phyloP scores from a whole-genome alignment of 2,113 vertebrate species.

The Burhinus bistriatus region DNA sequence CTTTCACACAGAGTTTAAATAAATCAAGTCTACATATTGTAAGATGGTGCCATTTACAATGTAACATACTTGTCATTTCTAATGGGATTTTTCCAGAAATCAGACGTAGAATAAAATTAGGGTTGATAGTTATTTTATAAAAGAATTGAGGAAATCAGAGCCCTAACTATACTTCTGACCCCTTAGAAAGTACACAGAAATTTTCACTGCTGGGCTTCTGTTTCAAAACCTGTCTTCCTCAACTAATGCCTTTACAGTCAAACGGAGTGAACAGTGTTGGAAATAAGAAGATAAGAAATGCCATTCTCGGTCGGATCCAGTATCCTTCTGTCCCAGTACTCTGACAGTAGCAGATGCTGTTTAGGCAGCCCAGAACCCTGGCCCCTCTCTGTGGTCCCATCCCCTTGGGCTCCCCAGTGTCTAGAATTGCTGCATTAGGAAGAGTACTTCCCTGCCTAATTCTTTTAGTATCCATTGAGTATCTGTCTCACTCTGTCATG shows the following conservation, averaged over 20 bases:
- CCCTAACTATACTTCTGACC: background rate
- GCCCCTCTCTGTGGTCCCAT: background rate
- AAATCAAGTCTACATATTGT: background rate
- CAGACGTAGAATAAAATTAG: background rate
- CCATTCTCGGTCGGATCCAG: background rate
- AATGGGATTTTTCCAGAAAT: background rate
- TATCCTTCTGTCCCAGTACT: background rate
- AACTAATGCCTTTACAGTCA: background rate
- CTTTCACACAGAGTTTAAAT: conserved; percentile 26
- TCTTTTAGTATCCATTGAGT: background rate
- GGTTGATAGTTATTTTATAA: background rate
- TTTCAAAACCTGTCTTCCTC: background rate
- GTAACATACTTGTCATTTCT: background rate
- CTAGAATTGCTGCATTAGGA: background rate
- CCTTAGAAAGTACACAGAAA: background rate
- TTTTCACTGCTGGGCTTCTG: background rate
- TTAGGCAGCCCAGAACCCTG: background rate
- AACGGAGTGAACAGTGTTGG: background rate
- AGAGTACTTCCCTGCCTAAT: background rate
- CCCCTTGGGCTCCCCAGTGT: background rate
- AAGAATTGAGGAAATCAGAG: background rate
- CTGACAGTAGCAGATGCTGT: background rate
- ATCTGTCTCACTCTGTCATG: background rate
- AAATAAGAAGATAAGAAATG: background rate
- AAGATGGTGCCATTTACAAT: background rate